phyloP scores from a whole-genome alignment of 2,797 vertebrate genomes.

The Morelia viridis region DNA sequence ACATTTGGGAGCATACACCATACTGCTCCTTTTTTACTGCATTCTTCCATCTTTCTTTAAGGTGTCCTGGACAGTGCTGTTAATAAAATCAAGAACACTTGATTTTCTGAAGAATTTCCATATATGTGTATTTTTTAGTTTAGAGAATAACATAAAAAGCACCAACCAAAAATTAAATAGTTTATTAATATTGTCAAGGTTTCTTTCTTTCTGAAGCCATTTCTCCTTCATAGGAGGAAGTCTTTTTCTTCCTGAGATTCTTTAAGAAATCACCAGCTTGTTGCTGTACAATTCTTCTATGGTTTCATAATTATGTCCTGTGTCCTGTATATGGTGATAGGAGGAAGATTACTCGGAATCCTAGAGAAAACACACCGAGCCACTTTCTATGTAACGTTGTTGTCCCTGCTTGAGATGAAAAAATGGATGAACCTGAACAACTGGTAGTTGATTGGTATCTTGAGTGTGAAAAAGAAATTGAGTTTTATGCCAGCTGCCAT shows the following conservation, averaged over 20 bases:
- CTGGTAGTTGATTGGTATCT: conserved; percentile 88
- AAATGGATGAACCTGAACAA: conserved; percentile 81
- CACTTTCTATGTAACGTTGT: conserved; percentile 83
- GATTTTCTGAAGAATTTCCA: conserved; percentile 63
- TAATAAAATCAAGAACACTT: conserved; percentile 53
- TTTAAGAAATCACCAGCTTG: conserved; percentile 62
- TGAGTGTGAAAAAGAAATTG: conserved; percentile 90
- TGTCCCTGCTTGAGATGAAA: conserved; percentile 72
- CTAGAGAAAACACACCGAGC: conserved; percentile 91
- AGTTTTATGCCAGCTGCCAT: conserved; percentile 91
- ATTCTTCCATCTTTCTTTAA: conserved; percentile 74
- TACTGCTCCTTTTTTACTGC: conserved; percentile 73
- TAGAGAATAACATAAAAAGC: conserved; percentile 66
- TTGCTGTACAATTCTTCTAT: conserved; percentile 56
- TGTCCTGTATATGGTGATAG: conserved; percentile 43
- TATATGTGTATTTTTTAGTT: conserved; percentile 58
- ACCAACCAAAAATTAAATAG: conserved; percentile 71
- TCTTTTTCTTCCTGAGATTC: conserved; percentile 74
- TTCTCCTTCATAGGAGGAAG: conserved; percentile 75
- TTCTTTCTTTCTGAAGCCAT: conserved; percentile 62
- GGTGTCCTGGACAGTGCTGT: conserved; percentile 65
- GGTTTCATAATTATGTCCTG: conserved; percentile 33
- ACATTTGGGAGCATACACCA: conserved; percentile 78
- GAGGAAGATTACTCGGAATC: conserved; percentile 37
- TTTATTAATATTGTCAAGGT: conserved; percentile 61